Evolutionary conservation across 2,113 vertebrate species (phyloP).

Genomic region (Equus quagga): DNA sequence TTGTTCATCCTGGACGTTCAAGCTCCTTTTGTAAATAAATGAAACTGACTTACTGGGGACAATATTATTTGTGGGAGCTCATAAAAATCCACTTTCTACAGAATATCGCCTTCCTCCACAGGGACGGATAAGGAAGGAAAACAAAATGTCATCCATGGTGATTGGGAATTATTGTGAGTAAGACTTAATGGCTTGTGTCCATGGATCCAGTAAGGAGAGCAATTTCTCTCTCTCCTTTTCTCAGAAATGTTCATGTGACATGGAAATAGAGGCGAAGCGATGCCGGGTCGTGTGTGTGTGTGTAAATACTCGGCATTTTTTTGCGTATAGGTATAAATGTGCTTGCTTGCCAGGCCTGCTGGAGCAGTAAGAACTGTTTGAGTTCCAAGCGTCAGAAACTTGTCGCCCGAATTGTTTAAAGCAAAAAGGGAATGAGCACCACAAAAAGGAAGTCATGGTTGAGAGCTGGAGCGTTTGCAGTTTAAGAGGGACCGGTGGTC

Average conservation of each 20-base stretch:
- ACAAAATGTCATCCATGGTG: not conserved
- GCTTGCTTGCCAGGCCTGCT: not conserved
- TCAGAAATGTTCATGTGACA: not conserved
- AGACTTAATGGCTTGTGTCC: not conserved
- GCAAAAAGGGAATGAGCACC: not conserved
- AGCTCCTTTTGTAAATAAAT: not conserved
- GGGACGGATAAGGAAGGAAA: not conserved
- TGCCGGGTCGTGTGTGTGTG: not conserved
- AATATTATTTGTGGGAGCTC: not conserved
- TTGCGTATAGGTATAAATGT: not conserved
- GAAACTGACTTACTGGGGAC: not conserved
- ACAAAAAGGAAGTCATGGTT: not conserved
- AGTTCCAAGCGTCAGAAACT: not conserved
- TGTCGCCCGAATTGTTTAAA: not conserved
- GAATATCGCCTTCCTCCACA: not conserved
- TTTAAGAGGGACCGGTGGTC: not conserved
- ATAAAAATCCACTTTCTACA: not conserved
- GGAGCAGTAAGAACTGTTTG: not conserved
- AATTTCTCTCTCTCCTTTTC: not conserved
- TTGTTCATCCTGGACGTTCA: not conserved
- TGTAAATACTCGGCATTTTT: not conserved
- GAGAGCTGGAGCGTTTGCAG: not conserved
- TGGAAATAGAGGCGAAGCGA: not conserved
- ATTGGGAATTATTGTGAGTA: not conserved
- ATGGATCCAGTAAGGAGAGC: not conserved